phyloP scores from a whole-genome alignment of 1,140 invertebrate species.

The Drosophila malerkotliana region DNA sequence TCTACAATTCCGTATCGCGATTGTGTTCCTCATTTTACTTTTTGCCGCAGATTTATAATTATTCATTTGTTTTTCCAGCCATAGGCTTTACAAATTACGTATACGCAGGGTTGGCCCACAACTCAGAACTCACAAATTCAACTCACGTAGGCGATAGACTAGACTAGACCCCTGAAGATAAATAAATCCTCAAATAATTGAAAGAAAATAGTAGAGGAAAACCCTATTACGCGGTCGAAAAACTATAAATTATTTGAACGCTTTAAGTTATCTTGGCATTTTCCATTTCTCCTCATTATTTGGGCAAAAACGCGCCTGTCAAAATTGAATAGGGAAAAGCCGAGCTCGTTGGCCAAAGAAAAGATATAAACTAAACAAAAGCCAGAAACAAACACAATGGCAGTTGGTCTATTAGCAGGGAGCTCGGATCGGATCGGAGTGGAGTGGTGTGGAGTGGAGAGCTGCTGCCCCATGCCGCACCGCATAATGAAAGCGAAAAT shows the following conservation, averaged over 20 bases:
- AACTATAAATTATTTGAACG: slow-evolving; percentile 29
- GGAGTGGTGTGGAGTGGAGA: not conserved
- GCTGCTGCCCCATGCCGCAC: slow-evolving; percentile 35
- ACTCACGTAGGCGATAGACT: not conserved
- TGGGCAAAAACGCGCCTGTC: slow-evolving; percentile 74
- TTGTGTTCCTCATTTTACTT: slow-evolving; percentile 78
- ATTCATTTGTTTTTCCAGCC: slow-evolving; percentile 41
- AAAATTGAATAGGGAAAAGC: slow-evolving; percentile 80
- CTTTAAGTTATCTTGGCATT: slow-evolving; percentile 52
- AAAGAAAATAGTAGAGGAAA: slow-evolving; percentile 12
- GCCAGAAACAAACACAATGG: slow-evolving; percentile 56
- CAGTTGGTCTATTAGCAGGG: slow-evolving; percentile 74
- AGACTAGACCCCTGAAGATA: not conserved
- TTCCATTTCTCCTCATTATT: slow-evolving; percentile 65
- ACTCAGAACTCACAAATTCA: not conserved
- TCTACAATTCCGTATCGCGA: slow-evolving; percentile 36
- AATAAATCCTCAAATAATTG: not conserved
- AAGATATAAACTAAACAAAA: slow-evolving; percentile 31
- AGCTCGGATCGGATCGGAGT: not conserved
- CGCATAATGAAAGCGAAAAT: slow-evolving; percentile 80
- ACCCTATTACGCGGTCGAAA: slow-evolving; percentile 3
- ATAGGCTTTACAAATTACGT: slow-evolving; percentile 44
- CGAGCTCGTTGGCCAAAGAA: slow-evolving; percentile 17
- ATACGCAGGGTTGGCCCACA: slow-evolving; percentile 46
- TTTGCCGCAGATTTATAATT: slow-evolving; percentile 60